These are phyloP conservation scores for Pimpla rufipes DNA, from an alignment of 2,888 invertebrate species.

Conservation along the genomic window DNA sequence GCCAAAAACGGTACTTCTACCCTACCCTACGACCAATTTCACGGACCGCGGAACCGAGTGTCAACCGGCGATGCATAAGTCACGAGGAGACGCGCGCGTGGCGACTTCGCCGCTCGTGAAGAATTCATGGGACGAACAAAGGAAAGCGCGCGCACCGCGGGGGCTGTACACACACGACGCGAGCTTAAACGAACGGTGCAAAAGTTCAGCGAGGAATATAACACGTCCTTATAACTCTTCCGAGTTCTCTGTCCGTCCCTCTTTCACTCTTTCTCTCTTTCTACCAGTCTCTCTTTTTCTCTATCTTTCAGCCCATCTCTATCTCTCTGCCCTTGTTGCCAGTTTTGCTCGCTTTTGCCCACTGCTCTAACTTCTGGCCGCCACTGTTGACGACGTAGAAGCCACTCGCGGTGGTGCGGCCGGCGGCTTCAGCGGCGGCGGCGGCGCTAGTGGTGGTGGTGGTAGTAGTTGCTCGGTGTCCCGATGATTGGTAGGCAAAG, in stretches of 20 bases:
- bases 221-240: too few relatives aligned
- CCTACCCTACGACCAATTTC: not conserved
- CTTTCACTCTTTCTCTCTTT: not conserved
- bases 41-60: not conserved
- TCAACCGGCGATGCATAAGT: not conserved
- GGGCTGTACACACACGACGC: too few relatives aligned
- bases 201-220: too few relatives aligned
- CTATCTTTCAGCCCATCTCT: not conserved
- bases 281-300: not conserved
- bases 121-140: not conserved
- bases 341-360: constrained; percentile 3
- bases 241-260: not conserved
- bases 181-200: too few relatives aligned
- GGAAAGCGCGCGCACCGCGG: too few relatives aligned
- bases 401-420: too few relatives aligned
- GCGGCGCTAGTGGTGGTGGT: constrained; percentile 15
- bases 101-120: not conserved
- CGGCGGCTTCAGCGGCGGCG: too few relatives aligned
- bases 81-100: not conserved
- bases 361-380: constrained; percentile 2
- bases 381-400: not conserved
- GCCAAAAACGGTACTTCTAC: too few relatives aligned
- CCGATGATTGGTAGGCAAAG: constrained; percentile 53
- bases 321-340: not conserved
- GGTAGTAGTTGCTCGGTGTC: constrained; percentile 38